Conservation (phyloP, 2,888 invertebrate species). For the Drosophila trichaetosa region DNA sequence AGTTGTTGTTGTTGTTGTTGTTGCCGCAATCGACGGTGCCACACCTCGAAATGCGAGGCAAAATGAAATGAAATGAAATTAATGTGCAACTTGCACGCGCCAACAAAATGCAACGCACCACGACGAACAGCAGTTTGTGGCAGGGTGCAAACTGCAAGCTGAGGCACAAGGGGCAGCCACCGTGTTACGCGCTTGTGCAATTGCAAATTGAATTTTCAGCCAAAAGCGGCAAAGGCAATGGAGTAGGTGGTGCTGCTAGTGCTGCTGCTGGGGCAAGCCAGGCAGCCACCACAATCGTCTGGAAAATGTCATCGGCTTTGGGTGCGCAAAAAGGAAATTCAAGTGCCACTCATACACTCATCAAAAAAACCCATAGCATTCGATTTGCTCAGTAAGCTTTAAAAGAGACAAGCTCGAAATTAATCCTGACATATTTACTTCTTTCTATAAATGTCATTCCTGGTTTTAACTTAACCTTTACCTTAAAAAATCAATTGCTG, state of each 20-base stretch:
- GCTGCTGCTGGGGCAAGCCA: not conserved
- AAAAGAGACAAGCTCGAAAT: not conserved
- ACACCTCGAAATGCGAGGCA: constrained; percentile 74
- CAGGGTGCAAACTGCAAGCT: not conserved
- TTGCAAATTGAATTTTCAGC: constrained; percentile 76
- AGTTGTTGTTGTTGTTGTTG: constrained; percentile 40
- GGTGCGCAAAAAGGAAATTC: constrained; percentile 53
- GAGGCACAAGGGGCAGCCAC: constrained; percentile 19
- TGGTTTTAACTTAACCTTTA: not conserved
- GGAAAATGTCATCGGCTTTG: constrained; percentile 74
- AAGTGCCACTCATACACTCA: constrained; percentile 44
- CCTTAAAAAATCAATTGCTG: not conserved
- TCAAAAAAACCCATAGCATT: not conserved
- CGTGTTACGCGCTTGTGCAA: constrained; percentile 81
- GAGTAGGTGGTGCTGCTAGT: not conserved
- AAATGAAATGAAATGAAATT: constrained; percentile 79
- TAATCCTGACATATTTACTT: not conserved
- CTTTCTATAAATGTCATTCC: not conserved
- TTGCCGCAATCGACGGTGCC: constrained; percentile 75
- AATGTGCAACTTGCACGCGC: constrained; percentile 81
- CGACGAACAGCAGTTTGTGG: constrained; percentile 19
- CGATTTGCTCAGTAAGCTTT: not conserved
- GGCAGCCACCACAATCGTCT: constrained; percentile 44
- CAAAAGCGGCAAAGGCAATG: constrained; percentile 16
- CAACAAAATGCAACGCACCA: constrained; percentile 58